Base-by-base conservation (phyloP, 2,113 vertebrate genomes). In the Leucoraja erinaceus region DNA sequence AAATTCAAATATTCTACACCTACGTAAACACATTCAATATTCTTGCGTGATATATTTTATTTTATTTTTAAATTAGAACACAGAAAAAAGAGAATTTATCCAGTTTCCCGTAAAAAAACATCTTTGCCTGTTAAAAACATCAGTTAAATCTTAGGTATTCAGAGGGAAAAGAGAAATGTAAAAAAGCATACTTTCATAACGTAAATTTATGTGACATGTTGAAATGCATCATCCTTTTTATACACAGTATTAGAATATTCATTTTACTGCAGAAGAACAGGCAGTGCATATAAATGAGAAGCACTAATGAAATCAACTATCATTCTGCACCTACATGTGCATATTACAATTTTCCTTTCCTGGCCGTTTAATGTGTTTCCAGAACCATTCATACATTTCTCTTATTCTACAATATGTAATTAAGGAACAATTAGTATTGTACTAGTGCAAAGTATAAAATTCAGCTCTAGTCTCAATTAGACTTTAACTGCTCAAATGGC, bases 221-320 rank as follows among this genome's bases (percentile, higher is more conserved):
- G 88, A 90, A 90, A 70, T 90, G 88, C 66, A 91, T 74, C 68
- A 70, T 54, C 66, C 33, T 91, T 91, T 91, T 72, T 22, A 90
- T 68, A 91, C 94, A 97, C 95, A 94, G 95, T 96, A 95, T 94
- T 96, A 97, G 97, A 98, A 98, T 97, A 98, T 98, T 98, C 97
- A 98, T 98, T 99, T 98, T 99, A 97, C 99, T 99, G 98, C 99
- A 99, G 98, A 97, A 99, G 98, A 98, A 99, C 98, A 98, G 97
- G 97, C 98, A 97, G 97, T 99, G 98, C 98, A 99, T 99, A 99
- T 99, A 98, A 99, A 99, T 99, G 98, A 99, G 98, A 97, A 97
- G 96, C 96, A 96, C 98, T 99, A 99, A 99, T 99, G 98, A 99
- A 99, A 99, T 98, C 98, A 99, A 97, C 98, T 97, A 98, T 99